Conservation (phyloP, 2,888 invertebrate species). For the Antitype chi region DNA sequence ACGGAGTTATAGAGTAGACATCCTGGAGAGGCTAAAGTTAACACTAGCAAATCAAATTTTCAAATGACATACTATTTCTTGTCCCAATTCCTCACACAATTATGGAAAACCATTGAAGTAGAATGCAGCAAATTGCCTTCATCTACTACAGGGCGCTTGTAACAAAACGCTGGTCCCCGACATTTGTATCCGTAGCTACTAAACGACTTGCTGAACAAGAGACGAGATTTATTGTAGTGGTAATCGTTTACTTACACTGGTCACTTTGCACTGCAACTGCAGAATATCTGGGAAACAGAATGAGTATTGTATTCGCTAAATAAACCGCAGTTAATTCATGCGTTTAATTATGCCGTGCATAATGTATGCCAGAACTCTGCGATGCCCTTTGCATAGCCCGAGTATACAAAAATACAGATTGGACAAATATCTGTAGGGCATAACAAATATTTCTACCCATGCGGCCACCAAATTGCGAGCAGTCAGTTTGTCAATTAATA, state of each 20-base stretch:
- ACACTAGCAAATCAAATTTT: not conserved
- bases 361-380: not conserved
- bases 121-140: conserved; percentile 35
- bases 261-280: conserved; percentile 38
- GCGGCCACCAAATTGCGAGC: not conserved
- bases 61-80: not conserved
- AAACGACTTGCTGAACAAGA: conserved; percentile 56
- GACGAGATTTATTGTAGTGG: conserved; percentile 49
- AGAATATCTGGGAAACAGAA: conserved; percentile 36
- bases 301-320: conserved; percentile 48
- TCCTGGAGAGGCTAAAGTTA: not conserved
- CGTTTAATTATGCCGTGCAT: conserved; percentile 23
- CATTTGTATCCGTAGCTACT: conserved; percentile 63
- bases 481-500: conserved; percentile 21
- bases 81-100: not conserved
- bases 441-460: conserved; percentile 13
- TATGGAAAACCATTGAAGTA: conserved; percentile 33
- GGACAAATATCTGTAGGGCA: conserved; percentile 26
- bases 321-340: conserved; percentile 20
- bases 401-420: conserved; percentile 1
- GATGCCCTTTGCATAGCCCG: not conserved
- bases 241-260: conserved; percentile 54
- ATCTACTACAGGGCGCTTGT: conserved; percentile 32
- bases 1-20: no score
- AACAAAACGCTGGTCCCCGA: conserved; percentile 24